Percentiles rank a stretch among this genome's conserved stretches.
Evolutionary conservation across 2,113 vertebrate species (phyloP).

Genomic region (Diadophis punctatus): DNA sequence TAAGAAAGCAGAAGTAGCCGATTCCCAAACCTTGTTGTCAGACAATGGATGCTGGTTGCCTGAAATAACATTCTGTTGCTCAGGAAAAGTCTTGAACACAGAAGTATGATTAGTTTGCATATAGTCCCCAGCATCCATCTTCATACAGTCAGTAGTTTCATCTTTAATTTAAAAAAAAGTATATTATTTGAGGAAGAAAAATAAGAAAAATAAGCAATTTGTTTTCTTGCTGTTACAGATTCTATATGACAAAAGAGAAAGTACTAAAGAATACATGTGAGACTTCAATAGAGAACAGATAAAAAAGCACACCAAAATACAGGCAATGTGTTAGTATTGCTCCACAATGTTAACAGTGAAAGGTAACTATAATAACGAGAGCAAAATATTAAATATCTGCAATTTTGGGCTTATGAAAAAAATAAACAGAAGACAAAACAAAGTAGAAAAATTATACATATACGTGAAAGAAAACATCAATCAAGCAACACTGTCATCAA

Average conservation of each 20-base stretch:
- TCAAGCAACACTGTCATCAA: not conserved
- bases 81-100: slow-evolving; percentile 50
- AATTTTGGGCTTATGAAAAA: not conserved
- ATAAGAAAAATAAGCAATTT: not conserved
- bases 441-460: not conserved
- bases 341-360: not conserved
- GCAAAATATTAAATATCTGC: not conserved
- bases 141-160: slow-evolving; percentile 55
- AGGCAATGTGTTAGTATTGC: not conserved
- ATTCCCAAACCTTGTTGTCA: slow-evolving; percentile 56
- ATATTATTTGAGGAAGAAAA: not conserved
- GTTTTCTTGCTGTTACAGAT: not conserved
- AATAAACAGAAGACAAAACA: not conserved
- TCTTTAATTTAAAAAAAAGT: slow-evolving; percentile 24
- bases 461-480: not conserved
- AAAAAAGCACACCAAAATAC: not conserved
- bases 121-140: slow-evolving; percentile 68
- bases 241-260: not conserved
- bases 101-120: slow-evolving; percentile 56
- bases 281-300: not conserved
- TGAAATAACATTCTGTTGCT: slow-evolving; percentile 25
- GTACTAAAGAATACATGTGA: not conserved
- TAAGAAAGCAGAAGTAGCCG: not conserved
- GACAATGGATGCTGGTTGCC: slow-evolving; percentile 52
- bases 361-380: not conserved